Conservation (phyloP, 1,140 invertebrate species). For the Dolichoris vasculosae region DNA sequence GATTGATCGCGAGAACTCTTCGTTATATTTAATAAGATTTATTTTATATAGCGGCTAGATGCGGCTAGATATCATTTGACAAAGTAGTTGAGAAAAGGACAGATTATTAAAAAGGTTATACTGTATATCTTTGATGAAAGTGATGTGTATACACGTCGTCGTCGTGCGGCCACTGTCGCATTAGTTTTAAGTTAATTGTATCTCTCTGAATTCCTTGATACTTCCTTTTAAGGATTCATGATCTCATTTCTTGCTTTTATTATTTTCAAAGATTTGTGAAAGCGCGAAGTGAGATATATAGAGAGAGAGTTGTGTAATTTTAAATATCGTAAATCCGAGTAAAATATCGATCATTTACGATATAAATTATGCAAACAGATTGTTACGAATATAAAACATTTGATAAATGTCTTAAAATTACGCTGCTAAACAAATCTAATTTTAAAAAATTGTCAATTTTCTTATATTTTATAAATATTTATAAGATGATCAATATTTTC, state of each 20-base stretch:
- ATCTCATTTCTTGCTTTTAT: slow-evolving; percentile 21
- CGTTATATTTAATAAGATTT: background rate
- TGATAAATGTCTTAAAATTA: too few species aligned
- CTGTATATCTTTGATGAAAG: slow-evolving; percentile 19
- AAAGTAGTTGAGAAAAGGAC: background rate
- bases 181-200: background rate
- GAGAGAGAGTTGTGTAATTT: background rate
- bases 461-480: background rate
- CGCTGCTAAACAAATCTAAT: too few species aligned
- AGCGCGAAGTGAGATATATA: background rate
- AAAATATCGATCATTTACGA: background rate
- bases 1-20: too few species aligned
- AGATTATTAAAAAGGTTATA: background rate
- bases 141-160: background rate
- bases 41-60: background rate
- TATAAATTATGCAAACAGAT: background rate
- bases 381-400: too few species aligned
- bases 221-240: background rate
- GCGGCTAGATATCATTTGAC: too few species aligned
- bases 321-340: background rate
- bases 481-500: background rate
- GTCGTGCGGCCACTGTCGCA: slow-evolving; percentile 1
- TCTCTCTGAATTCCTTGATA: slow-evolving; percentile 29
- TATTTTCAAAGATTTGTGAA: slow-evolving; percentile 10
- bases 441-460: too few species aligned